Base-by-base conservation (phyloP, 1,140 invertebrate species). In the Tribolium castaneum region DNA sequence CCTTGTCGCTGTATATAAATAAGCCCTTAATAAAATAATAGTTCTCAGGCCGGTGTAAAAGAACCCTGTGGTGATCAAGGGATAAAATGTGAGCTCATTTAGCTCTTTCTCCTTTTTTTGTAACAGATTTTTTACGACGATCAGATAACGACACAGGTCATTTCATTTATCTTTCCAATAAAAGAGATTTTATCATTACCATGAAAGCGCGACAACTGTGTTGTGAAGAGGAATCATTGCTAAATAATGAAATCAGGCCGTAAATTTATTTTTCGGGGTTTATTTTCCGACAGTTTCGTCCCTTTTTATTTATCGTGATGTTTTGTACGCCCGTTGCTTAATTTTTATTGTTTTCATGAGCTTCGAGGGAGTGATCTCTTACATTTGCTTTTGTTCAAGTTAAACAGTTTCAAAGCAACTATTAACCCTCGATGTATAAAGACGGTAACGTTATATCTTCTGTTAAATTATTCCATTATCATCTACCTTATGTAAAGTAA, bases 1-100 rank as follows among this genome's bases (percentile, higher is more conserved):
- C 22, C 10, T 16, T 25, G 6, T 16, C 51, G 10, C 10, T 59
- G 54, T 59, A 25, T 22, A 52, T 52, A 59, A 59, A 59, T 25
- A 59, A 19, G 5, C 16, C 54, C 54, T 22, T 59, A 59, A 59
- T 59, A 25, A 59, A 59, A 66, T 66, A 66, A 66, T 14, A 66
- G 59, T 59, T 59, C 16, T 25, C 7, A 59, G 19, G 25, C 9
- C 54, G 54, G 12, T 52, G 51, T 52, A 19, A 14, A 19, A 19
- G 13, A 52, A 59, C 54, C 19, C 54, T 19, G 14, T 10, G 0
- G 54, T 25, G 19, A 59, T 59, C 10, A 25, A 59, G 1, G 3
- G n/a, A 54, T 54, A 25, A 59, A 59, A 59, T 59, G 54, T 19
- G 6, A 59, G 19, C 16, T 59, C 54, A n/a, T 45, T 45, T 45